A percentile compares a stretch with the other conserved stretches of the same genome.
These are phyloP conservation scores for Lymantria dispar DNA, from an alignment of 2,888 invertebrate species.

Conservation along the genomic window DNA sequence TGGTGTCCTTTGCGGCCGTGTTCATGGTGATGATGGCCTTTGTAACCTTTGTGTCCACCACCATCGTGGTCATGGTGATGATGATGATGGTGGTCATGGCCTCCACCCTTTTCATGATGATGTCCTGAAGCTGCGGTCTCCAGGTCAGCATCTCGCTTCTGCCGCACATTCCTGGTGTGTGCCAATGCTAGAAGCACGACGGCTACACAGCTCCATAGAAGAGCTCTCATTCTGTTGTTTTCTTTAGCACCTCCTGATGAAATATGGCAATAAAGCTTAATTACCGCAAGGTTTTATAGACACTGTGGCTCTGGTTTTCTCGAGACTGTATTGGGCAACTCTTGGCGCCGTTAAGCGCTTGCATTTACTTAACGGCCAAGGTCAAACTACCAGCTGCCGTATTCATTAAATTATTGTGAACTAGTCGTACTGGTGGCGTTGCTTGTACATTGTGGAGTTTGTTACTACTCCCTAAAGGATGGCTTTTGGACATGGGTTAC, in stretches of 20 bases:
- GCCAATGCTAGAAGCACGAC: slow-evolving; percentile 68
- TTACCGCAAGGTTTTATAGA: slow-evolving; percentile 68
- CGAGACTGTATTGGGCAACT: slow-evolving; percentile 59
- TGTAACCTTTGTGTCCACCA: slow-evolving; percentile 87
- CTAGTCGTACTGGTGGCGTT: too few relatives aligned
- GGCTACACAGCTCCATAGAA: slow-evolving; percentile 50
- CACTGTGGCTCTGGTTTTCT: slow-evolving; percentile 62
- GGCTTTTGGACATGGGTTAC: too few relatives aligned
- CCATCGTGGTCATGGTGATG: slow-evolving; percentile 85
- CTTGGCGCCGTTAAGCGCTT: slow-evolving; percentile 53
- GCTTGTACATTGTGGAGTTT: too few relatives aligned
- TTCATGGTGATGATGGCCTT: slow-evolving; percentile 85
- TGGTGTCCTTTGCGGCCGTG: slow-evolving; percentile 88
- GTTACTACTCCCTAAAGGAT: too few relatives aligned
- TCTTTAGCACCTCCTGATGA: slow-evolving; percentile 27
- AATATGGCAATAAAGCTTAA: slow-evolving; percentile 50
- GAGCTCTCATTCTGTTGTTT: slow-evolving; percentile 51
- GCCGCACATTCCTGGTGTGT: slow-evolving; percentile 64
- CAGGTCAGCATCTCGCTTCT: slow-evolving; percentile 75
- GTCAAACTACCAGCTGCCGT: slow-evolving; percentile 33
- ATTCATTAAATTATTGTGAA: too few relatives aligned
- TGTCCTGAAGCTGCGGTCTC: slow-evolving; percentile 73
- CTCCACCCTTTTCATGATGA: slow-evolving; percentile 80
- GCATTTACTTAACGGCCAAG: slow-evolving; percentile 58
- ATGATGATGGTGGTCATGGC: slow-evolving; percentile 84